Conservation (phyloP, 2,888 invertebrate species). For the Cataglyphis albicans region DNA sequence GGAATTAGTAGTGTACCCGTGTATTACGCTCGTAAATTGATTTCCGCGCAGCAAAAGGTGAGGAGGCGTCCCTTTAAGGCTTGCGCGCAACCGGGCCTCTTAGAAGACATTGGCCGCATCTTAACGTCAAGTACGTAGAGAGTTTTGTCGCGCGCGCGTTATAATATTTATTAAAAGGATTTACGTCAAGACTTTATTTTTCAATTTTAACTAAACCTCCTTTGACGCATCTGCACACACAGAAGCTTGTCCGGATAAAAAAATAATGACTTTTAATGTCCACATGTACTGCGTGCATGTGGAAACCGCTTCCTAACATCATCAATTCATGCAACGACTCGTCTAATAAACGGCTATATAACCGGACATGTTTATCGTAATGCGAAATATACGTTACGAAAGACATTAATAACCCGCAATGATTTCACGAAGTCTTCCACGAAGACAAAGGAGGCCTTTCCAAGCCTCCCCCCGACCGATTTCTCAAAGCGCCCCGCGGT, state of each 20-base stretch:
- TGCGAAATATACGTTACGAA: conserved; percentile 44
- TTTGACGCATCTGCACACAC: not conserved
- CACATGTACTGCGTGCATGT: not conserved
- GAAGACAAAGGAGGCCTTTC: conserved; percentile 8
- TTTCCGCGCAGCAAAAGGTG: conserved; percentile 74
- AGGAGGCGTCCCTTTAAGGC: conserved; percentile 64
- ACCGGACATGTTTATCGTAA: conserved; percentile 32
- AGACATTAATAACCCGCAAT: conserved; percentile 31
- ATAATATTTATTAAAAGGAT: not conserved
- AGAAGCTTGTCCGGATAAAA: not conserved
- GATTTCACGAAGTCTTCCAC: conserved; percentile 8
- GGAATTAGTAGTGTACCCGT: conserved; percentile 78
- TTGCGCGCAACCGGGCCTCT: conserved; percentile 39
- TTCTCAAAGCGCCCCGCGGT: conserved; percentile 46
- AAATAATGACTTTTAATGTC: not conserved
- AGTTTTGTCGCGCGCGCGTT: not conserved
- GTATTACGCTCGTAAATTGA: conserved; percentile 80
- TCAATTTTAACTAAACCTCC: not conserved
- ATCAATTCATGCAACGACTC: not conserved
- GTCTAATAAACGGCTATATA: conserved; percentile 29
- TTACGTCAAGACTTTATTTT: not conserved
- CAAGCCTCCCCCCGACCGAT: conserved; percentile 1
- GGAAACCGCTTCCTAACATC: not conserved
- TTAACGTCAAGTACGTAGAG: conserved; percentile 34
- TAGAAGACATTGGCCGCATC: conserved; percentile 32